Conservation (phyloP, 2,888 invertebrate genomes). For the Syrphus vitripennis region DNA sequence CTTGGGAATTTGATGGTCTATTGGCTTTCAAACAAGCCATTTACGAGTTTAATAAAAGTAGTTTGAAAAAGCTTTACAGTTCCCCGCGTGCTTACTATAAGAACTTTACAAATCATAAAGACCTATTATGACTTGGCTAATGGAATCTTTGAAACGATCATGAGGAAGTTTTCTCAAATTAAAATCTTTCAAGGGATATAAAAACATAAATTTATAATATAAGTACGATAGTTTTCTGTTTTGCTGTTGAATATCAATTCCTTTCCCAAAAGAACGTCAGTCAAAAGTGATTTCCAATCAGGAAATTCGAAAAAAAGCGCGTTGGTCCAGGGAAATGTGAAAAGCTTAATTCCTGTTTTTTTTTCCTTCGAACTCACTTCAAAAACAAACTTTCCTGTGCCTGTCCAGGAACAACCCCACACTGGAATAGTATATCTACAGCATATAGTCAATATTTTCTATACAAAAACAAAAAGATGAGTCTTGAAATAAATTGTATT, state of each 20-base stretch:
- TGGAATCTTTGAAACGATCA: no score
- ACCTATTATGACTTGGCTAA: no score
- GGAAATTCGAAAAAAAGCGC: conserved; percentile 39
- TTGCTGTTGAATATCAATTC: background rate
- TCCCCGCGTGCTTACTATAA: no score
- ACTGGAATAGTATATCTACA: no score
- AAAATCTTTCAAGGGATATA: no score
- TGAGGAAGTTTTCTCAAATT: no score
- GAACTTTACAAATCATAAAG: no score
- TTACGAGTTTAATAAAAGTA: no score
- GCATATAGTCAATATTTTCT: background rate
- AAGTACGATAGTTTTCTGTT: background rate
- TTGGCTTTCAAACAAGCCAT: no score
- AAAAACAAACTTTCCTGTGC: background rate
- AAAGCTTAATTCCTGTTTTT: background rate
- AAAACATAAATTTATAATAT: no score
- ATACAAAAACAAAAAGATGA: background rate
- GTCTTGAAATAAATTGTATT: conserved; percentile 46
- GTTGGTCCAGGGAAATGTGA: conserved; percentile 3
- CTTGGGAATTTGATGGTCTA: no score
- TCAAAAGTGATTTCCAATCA: conserved; percentile 50
- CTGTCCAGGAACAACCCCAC: background rate
- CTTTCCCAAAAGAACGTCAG: conserved; percentile 10
- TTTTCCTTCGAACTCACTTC: background rate
- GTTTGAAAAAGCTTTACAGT: no score